A percentile compares a stretch with the other conserved stretches of the same genome.
phyloP scores from a whole-genome alignment of 1,140 invertebrate species.

The Calephelis virginiensis region DNA sequence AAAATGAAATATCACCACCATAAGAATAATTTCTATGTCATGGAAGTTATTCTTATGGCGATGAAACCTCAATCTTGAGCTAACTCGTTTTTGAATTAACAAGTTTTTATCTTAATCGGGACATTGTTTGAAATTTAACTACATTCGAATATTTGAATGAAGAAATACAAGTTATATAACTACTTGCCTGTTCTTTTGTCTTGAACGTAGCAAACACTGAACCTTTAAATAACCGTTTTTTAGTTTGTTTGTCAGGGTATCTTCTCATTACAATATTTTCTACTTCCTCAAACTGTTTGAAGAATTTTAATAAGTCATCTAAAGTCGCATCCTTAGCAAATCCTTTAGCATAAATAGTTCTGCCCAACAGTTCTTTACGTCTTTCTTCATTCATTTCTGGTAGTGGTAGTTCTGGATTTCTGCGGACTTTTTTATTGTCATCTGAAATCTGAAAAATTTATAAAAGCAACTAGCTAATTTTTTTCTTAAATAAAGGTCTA shows the following conservation, averaged over 20 bases:
- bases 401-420: conserved; percentile 86
- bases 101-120: too few species aligned
- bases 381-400: conserved; percentile 92
- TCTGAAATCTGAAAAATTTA: conserved; percentile 81
- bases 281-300: conserved; percentile 84
- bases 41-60: too few species aligned
- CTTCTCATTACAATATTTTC: conserved; percentile 89
- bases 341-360: conserved; percentile 94
- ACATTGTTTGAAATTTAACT: too few species aligned
- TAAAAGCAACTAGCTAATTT: too few species aligned
- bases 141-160: too few species aligned
- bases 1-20: too few species aligned
- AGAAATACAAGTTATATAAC: conserved; percentile 72
- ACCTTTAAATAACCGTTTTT: conserved; percentile 89
- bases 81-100: too few species aligned
- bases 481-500: too few species aligned
- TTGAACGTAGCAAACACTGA: conserved; percentile 93
- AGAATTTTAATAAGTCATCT: conserved; percentile 86
- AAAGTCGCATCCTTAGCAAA: conserved; percentile 87
- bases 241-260: conserved; percentile 82
- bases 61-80: too few species aligned
- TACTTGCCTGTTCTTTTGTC: conserved; percentile 81
- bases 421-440: conserved; percentile 89
- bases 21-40: too few species aligned
- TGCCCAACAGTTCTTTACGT: conserved; percentile 85